Base-by-base conservation (phyloP, 2,888 invertebrate genomes). In the Chrysopilus asiliformis region DNA sequence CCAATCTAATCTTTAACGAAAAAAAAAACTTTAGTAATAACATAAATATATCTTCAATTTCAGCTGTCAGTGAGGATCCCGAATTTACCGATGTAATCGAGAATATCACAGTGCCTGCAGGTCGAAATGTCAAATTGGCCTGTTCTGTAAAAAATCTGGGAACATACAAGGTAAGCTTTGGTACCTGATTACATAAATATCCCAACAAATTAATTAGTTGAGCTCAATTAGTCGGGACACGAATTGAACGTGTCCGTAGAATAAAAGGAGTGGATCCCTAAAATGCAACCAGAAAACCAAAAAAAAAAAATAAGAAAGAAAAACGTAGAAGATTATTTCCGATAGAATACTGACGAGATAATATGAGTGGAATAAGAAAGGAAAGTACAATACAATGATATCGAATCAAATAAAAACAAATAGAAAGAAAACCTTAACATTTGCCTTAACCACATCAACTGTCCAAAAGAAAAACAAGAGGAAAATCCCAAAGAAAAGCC, bases 81-180 rank as follows among this genome's bases (percentile, higher is more conserved):
- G 86, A 87, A 63, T 90, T 90, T 64, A 78, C 84, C 41, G 87
- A 87, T 61, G 76, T 81, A 53, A 89, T 90, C 53, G 82, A 85
- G 60, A 90, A 90, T 66, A 80, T 85, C 51, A 90, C 89, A 36
- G 85, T 87, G 46, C 82, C 89, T 42, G 64, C 64, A 43, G 64
- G 64, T 42, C 51, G 64, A 39, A 64, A 63, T 49, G 59, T 64
- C 32, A 64, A 61, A 51, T 52, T 64, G 48, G 62, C 63, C 34
- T 64, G 64, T 42, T 64, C 64, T 26, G 64, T 64, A 31, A 64
- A 64, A 52, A 64, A 64, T 54, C 51, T 64, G 12, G 64, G 64
- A 45, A 55, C 63, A 18, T 64, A 61, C 41, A 64, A 64, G 59
- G 64, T 64, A 50, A 57, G 54, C 7, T 22, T 22, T 22, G n/a